Evolutionary conservation across 2,888 invertebrate genomes (phyloP).

Genomic region (Tinea trinotella): DNA sequence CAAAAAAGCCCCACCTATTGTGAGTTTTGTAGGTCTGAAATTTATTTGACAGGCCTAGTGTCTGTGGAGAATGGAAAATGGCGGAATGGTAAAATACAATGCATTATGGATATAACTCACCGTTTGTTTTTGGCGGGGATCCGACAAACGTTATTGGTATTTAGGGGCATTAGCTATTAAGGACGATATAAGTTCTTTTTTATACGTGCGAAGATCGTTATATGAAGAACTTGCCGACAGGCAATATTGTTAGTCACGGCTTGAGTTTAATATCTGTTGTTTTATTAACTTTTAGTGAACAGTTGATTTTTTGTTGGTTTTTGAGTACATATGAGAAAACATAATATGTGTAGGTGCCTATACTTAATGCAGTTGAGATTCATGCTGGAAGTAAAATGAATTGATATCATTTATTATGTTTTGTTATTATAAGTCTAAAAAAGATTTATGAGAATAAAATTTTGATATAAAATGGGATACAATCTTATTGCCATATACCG

Average conservation of each 20-base stretch:
- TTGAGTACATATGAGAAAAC: neutral
- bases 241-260: slow-evolving; percentile 16
- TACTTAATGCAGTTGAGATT: too few relatives aligned
- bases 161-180: slow-evolving; percentile 63
- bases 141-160: slow-evolving; percentile 71
- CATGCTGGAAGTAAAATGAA: too few relatives aligned
- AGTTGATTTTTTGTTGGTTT: neutral
- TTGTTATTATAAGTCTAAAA: too few relatives aligned
- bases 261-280: slow-evolving; percentile 9
- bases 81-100: slow-evolving; percentile 64
- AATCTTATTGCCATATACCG: too few relatives aligned
- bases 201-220: slow-evolving; percentile 28
- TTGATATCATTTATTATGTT: too few relatives aligned
- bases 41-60: slow-evolving; percentile 70
- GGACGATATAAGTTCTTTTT: slow-evolving; percentile 47
- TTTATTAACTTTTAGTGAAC: neutral
- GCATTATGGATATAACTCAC: slow-evolving; percentile 67
- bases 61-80: slow-evolving; percentile 73
- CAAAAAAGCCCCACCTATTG: slow-evolving; percentile 58
- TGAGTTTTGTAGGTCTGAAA: slow-evolving; percentile 66
- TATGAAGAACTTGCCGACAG: slow-evolving; percentile 32
- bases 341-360: neutral
- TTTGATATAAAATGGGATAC: too few relatives aligned
- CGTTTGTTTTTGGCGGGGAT: slow-evolving; percentile 71
- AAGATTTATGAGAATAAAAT: too few relatives aligned